Base-by-base conservation (phyloP, 2,888 invertebrate genomes). In the Fabriciana adippe region DNA sequence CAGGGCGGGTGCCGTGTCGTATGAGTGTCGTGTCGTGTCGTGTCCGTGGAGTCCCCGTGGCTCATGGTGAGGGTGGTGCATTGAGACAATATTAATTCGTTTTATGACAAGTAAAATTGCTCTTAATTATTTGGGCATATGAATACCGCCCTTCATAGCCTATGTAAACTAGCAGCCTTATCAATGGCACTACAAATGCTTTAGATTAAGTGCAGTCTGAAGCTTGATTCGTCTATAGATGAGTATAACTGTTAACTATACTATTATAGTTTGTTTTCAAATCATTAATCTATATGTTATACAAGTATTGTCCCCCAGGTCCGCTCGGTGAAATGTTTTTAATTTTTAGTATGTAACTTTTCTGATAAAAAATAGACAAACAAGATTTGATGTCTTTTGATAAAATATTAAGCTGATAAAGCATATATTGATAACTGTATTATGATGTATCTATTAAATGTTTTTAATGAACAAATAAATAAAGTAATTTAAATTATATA, bases 31-130 rank as follows among this genome's bases (percentile, higher is more conserved):
- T 41, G 35, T 41, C 35, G 11, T 41, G 8, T 57, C 21, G 18
- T 21, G 4, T 26, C 8, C 31, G 15, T 26, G 6, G 26, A 35
- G 55, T 18, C 56, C 45, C 45, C 26, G 1, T 35, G 11, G 55
- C 15, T 35, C 31, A 31, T 35, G 16, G 13, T 4, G 57, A 57
- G 57, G 57, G 26, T 47, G 45, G 47, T 47, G n/a, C 45, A 47
- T 26, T 26, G 26, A 59, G n/a, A 59, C 48, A n/a, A 81, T 85
- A 90, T 89, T 91, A 87, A 91, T 92, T 88, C 81, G 85, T 85
- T 92, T 91, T 91, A 92, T 92, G 92, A 92, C 91, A 91, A 90
- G 90, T 90, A 86, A 90, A 91, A 92, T 91, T 90, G 82, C 88
- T 88, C 86, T 83, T 87, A 86, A 90, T 89, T 89, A 88, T 88